phyloP scores from a whole-genome alignment of 2,888 invertebrate species.

The Griposia aprilina region DNA sequence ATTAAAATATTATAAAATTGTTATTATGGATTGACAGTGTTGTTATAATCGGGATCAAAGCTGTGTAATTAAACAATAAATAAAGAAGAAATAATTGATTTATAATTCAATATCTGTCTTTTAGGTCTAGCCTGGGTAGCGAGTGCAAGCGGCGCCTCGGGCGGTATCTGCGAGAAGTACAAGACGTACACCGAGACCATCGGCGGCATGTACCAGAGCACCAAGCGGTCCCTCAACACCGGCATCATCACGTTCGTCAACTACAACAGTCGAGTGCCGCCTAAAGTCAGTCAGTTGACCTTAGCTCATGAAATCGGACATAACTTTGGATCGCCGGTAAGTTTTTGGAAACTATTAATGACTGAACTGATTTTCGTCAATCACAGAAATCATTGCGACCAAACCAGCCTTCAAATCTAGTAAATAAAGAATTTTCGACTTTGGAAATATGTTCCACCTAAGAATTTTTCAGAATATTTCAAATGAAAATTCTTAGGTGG shows the following conservation, averaged over 20 bases:
- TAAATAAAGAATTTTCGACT: neutral
- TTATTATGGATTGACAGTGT: too few species aligned
- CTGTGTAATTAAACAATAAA: neutral
- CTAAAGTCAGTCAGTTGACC: conserved; percentile 99
- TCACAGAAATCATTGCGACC: neutral
- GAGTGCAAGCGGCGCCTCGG: conserved; percentile 98
- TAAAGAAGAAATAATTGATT: neutral
- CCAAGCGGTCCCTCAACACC: conserved; percentile 98
- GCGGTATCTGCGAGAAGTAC: conserved; percentile 99
- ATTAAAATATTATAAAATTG: too few species aligned
- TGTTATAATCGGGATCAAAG: neutral
- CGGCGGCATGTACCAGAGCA: conserved; percentile 98
- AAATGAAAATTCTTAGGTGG: too few species aligned
- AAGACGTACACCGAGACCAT: conserved; percentile 99
- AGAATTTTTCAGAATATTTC: too few species aligned
- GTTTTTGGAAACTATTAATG: conserved; percentile 71
- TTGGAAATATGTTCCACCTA: too few species aligned
- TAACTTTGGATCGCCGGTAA: conserved; percentile 99
- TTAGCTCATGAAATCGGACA: conserved; percentile 99
- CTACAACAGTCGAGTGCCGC: conserved; percentile 99
- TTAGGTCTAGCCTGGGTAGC: conserved; percentile 99
- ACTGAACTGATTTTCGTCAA: neutral
- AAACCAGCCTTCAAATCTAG: neutral
- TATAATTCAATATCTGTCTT: neutral
- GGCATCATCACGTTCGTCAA: conserved; percentile 99